Evolutionary conservation across 2,888 invertebrate genomes (phyloP).

Genomic region (Leucania comma): DNA sequence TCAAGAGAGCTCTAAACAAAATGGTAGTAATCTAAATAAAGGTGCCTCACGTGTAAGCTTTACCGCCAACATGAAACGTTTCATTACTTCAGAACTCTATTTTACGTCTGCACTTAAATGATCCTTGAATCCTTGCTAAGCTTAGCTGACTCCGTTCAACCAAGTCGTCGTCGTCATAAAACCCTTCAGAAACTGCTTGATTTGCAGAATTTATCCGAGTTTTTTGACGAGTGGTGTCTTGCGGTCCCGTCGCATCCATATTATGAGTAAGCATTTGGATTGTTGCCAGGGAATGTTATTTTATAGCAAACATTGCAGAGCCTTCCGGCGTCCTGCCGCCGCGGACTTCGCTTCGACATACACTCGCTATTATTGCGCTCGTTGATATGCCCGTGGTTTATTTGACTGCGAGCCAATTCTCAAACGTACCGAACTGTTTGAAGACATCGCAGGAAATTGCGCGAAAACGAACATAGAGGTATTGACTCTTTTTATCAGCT

Average conservation of each 20-base stretch:
- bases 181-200: conserved; percentile 53
- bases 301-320: conserved; percentile 68
- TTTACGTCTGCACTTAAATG: conserved; percentile 57
- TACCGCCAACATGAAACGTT: conserved; percentile 44
- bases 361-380: conserved; percentile 49
- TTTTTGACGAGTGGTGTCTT: conserved; percentile 65
- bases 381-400: conserved; percentile 48
- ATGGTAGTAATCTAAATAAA: conserved; percentile 45
- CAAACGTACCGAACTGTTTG: conserved; percentile 34
- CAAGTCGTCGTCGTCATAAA: conserved; percentile 62
- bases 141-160: conserved; percentile 54
- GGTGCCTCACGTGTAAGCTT: conserved; percentile 40
- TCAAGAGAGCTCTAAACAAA: conserved; percentile 24
- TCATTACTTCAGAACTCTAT: conserved; percentile 49
- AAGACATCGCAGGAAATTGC: conserved; percentile 37
- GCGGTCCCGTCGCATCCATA: conserved; percentile 47
- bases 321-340: conserved; percentile 74
- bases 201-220: conserved; percentile 60
- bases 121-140: conserved; percentile 44
- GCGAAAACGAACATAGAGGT: conserved; percentile 9
- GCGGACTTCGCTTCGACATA: conserved; percentile 53
- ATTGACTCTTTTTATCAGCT: background rate
- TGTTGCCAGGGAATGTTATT: conserved; percentile 70
- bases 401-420: conserved; percentile 64
- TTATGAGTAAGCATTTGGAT: conserved; percentile 73